Evolutionary conservation across 2,113 vertebrate genomes (phyloP).

Genomic region (Brachypteracias leptosomus): DNA sequence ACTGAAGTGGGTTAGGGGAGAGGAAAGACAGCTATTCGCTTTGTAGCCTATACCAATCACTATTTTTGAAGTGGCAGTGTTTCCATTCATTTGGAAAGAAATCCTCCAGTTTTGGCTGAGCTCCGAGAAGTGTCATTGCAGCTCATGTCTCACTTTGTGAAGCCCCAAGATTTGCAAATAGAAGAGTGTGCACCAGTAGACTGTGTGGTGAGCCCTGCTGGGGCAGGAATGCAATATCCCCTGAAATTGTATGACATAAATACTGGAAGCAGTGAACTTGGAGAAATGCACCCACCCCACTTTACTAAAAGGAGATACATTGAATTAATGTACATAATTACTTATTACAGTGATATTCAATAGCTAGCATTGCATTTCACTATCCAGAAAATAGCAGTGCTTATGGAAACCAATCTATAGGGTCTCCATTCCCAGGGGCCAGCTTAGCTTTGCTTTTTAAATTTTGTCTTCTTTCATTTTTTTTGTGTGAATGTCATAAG

Average conservation of each 20-base stretch:
- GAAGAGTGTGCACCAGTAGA: neutral
- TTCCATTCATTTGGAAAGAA: neutral
- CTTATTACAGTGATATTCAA: neutral
- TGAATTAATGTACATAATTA: neutral
- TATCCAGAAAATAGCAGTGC: neutral
- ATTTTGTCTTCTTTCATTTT: neutral
- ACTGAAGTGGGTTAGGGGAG: neutral
- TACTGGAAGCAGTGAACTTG: neutral
- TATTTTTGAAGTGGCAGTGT: neutral
- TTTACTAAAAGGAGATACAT: neutral
- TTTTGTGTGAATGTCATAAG: neutral
- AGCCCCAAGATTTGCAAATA: neutral
- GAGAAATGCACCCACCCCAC: neutral
- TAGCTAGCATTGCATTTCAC: neutral
- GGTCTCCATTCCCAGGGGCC: neutral
- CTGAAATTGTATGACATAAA: neutral
- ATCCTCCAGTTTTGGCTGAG: neutral
- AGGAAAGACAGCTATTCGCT: neutral
- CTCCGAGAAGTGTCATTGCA: neutral
- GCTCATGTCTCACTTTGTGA: neutral
- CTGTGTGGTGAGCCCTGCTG: fast-evolving
- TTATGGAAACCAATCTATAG: neutral
- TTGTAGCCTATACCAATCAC: neutral
- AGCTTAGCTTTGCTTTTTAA: neutral
- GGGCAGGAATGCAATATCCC: neutral